Conservation (phyloP, 2,797 vertebrate genomes). For the Loris lydekkerianus region DNA sequence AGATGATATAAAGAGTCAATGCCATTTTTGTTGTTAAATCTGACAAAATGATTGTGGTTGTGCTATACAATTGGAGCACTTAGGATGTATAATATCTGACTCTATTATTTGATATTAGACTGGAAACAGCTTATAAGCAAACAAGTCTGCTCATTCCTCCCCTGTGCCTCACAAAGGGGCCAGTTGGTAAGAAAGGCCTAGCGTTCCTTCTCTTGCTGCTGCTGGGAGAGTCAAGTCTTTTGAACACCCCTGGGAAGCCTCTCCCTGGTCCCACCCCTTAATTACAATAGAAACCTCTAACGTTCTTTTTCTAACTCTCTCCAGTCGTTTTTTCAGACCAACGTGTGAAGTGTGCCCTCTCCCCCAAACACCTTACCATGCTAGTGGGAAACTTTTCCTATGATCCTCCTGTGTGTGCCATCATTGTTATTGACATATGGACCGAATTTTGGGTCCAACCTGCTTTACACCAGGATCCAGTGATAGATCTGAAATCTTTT, state of each 20-base stretch:
- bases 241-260: background rate
- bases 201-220: background rate
- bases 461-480: background rate
- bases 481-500: background rate
- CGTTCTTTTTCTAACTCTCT: background rate
- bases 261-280: rapidly evolving
- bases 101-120: background rate
- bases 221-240: background rate
- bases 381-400: background rate
- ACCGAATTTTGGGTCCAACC: background rate
- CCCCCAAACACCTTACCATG: background rate
- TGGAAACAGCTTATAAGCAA: background rate
- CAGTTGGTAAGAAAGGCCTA: background rate
- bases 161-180: background rate
- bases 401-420: background rate
- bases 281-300: background rate
- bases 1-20: background rate
- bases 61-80: background rate
- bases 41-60: background rate
- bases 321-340: background rate
- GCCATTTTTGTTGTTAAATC: background rate
- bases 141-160: rapidly evolving
- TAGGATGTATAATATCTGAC: background rate
- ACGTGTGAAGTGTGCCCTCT: background rate
- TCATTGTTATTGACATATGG: background rate